Conservation (phyloP, 2,113 vertebrate genomes). For the Parotia lawesii region DNA sequence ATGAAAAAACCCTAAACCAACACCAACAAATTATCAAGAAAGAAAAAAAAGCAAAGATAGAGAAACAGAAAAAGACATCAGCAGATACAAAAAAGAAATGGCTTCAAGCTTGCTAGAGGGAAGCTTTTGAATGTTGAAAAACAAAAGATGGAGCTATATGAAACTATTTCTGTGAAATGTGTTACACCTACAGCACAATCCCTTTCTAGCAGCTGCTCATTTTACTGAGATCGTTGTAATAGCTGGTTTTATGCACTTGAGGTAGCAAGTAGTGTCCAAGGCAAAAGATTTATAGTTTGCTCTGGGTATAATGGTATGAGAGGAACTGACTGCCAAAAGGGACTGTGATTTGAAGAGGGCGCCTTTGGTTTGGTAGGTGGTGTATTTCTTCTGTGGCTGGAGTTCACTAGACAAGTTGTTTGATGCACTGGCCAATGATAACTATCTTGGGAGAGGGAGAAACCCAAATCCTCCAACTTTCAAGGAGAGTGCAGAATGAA, state of each 20-base stretch:
- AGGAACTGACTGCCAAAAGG: slow-evolving; percentile 33
- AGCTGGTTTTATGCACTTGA: not conserved
- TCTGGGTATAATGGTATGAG: slow-evolving; percentile 21
- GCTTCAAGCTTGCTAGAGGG: not conserved
- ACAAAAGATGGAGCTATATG: not conserved
- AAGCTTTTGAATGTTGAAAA: not conserved
- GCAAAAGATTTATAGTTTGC: slow-evolving; percentile 58
- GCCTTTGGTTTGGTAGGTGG: slow-evolving; percentile 62
- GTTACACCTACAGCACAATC: not conserved
- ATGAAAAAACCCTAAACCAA: not conserved
- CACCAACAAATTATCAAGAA: not conserved
- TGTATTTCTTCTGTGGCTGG: slow-evolving; percentile 64
- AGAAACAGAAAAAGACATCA: not conserved
- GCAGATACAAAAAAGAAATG: not conserved
- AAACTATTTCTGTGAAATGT: not conserved
- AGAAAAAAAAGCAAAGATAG: not conserved
- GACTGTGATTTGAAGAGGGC: slow-evolving; percentile 63
- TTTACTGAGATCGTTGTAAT: not conserved
- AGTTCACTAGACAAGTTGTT: slow-evolving; percentile 54
- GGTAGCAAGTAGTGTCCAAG: slow-evolving; percentile 9
- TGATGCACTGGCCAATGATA: slow-evolving; percentile 54
- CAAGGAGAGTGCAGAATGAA: slow-evolving; percentile 40
- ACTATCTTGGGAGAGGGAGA: slow-evolving; percentile 50
- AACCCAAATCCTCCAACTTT: slow-evolving; percentile 54
- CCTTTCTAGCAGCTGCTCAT: slow-evolving; percentile 22